Conservation (phyloP, 2,888 invertebrate species). For the Cactoblastis cactorum region DNA sequence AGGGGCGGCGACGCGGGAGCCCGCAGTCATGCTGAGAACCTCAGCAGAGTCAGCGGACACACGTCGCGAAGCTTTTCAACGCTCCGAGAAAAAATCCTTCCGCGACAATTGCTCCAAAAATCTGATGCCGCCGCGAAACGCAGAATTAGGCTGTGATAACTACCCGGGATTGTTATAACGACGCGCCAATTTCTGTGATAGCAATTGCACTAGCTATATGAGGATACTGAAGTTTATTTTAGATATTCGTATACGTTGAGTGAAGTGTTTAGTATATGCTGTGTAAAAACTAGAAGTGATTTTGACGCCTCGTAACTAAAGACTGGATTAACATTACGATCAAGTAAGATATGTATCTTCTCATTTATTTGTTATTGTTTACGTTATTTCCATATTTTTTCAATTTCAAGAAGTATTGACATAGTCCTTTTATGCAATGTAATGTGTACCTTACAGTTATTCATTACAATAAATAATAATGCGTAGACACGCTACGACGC, state of each 20-base stretch:
- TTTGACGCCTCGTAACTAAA: slow-evolving; percentile 21
- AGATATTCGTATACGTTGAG: slow-evolving; percentile 47
- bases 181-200: slow-evolving; percentile 66
- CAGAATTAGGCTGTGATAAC: slow-evolving; percentile 39
- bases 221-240: slow-evolving; percentile 62
- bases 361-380: background rate
- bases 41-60: slow-evolving; percentile 74
- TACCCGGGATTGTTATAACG: slow-evolving; percentile 58
- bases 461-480: no score
- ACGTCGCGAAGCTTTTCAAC: slow-evolving; percentile 68
- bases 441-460: no score
- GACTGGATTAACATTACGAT: slow-evolving; percentile 28
- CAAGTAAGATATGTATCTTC: slow-evolving; percentile 22
- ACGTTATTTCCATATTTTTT: background rate
- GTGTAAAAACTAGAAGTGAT: slow-evolving; percentile 43
- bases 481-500: no score
- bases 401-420: background rate
- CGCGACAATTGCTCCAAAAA: slow-evolving; percentile 60
- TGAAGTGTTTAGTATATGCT: slow-evolving; percentile 61
- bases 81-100: slow-evolving; percentile 62
- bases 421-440: no score
- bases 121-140: slow-evolving; percentile 45
- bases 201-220: slow-evolving; percentile 50
- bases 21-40: slow-evolving; percentile 77
- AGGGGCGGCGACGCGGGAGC: slow-evolving; percentile 77